phyloP scores from a whole-genome alignment of 2,888 invertebrate genomes.

The Caenorhabditis doughertyi region DNA sequence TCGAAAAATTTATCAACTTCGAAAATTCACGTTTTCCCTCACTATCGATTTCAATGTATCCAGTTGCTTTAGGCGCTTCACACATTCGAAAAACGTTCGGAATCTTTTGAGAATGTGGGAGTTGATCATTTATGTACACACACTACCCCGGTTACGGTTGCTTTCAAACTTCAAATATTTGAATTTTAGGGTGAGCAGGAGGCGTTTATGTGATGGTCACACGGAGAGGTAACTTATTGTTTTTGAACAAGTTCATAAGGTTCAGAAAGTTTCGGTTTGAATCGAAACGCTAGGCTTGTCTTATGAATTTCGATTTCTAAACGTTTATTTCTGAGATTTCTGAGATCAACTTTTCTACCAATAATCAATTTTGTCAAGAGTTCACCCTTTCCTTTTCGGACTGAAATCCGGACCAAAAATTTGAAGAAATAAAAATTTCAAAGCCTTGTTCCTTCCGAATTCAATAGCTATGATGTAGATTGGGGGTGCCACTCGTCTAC shows the following conservation, averaged over 20 bases:
- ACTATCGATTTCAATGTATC: too few relatives aligned
- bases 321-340: neutral
- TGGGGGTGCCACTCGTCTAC: neutral
- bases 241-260: neutral
- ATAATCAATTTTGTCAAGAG: too few relatives aligned
- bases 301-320: neutral
- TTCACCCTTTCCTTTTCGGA: too few relatives aligned
- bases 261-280: neutral
- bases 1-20: too few relatives aligned
- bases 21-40: neutral
- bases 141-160: conserved; percentile 12
- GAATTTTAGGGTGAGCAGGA: conserved; percentile 32
- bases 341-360: too few relatives aligned
- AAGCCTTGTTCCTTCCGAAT: neutral
- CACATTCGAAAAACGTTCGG: conserved; percentile 17
- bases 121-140: conserved; percentile 25
- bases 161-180: conserved; percentile 41
- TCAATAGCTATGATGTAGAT: too few relatives aligned
- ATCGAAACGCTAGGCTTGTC: neutral
- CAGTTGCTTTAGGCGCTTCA: too few relatives aligned
- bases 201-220: conserved; percentile 1
- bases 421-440: too few relatives aligned
- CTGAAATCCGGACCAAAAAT: too few relatives aligned
- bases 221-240: neutral
- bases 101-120: conserved; percentile 42